Evolutionary conservation across 2,888 invertebrate genomes (phyloP).

Genomic region (Aphelenchoides bicaudatus): DNA sequence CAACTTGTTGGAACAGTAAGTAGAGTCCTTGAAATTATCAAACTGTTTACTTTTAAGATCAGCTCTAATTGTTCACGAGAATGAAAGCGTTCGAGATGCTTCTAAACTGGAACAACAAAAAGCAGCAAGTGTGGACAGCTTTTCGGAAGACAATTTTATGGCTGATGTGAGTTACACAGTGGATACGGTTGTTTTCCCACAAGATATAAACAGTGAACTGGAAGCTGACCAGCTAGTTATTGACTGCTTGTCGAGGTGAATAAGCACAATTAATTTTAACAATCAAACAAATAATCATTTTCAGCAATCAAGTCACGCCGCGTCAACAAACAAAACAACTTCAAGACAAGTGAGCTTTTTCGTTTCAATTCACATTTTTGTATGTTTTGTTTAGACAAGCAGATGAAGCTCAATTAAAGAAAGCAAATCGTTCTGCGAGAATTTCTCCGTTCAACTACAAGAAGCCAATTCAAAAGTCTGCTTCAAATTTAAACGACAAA

Average conservation of each 20-base stretch:
- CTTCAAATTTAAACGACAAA: too few relatives aligned
- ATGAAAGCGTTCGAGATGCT: conserved; percentile 31
- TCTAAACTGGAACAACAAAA: conserved; percentile 15
- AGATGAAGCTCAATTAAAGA: neutral
- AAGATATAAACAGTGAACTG: conserved; percentile 25
- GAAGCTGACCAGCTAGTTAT: conserved; percentile 29
- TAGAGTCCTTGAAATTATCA: conserved; percentile 15
- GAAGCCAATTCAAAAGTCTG: conserved; percentile 23
- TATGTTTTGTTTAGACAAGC: neutral
- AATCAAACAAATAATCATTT: neutral
- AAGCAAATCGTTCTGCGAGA: conserved; percentile 39
- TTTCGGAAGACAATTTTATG: conserved; percentile 27
- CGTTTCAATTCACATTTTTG: neutral
- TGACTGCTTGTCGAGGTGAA: conserved; percentile 22
- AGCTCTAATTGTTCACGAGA: too few relatives aligned
- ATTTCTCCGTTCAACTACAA: conserved; percentile 35
- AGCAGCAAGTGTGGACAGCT: conserved; percentile 14
- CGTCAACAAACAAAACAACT: conserved; percentile 7
- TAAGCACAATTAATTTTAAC: neutral
- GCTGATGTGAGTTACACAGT: conserved; percentile 1
- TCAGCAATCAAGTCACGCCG: neutral
- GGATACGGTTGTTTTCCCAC: conserved; percentile 20
- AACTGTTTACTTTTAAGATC: conserved; percentile 26
- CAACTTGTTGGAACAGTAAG: neutral
- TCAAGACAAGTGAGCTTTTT: neutral